A percentile compares a stretch with the other conserved stretches of the same genome.
Evolutionary conservation across 2,797 vertebrate species (phyloP).

Genomic region (Molossus molossus): DNA sequence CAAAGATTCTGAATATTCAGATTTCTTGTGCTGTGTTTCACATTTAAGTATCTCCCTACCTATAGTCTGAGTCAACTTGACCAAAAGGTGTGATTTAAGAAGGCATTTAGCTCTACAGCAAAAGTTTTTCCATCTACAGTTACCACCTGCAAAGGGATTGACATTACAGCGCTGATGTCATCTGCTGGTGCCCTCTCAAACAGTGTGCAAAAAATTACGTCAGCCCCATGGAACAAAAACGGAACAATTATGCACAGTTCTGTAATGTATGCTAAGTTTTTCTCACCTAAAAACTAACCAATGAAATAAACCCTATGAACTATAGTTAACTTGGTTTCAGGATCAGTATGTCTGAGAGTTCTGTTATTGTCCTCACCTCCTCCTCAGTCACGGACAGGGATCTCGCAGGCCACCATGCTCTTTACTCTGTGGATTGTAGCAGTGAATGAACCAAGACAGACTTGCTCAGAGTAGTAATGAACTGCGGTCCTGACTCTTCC

Average conservation of each 20-base stretch:
- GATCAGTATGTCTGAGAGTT: constrained; percentile 37
- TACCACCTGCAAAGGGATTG: not conserved
- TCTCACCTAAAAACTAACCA: constrained; percentile 62
- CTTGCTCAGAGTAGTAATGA: constrained; percentile 94
- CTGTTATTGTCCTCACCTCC: not conserved
- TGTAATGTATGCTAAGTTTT: constrained; percentile 8
- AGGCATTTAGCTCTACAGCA: not conserved
- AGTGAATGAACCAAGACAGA: constrained; percentile 96
- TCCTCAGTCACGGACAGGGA: constrained; percentile 75
- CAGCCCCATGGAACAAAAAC: not conserved
- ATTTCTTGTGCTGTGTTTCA: constrained; percentile 37
- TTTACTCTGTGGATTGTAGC: constrained; percentile 98
- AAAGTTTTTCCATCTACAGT: not conserved
- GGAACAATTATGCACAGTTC: not conserved
- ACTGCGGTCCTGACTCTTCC: not conserved
- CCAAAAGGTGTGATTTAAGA: constrained; percentile 23
- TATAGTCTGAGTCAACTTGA: not conserved
- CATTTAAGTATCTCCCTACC: not conserved
- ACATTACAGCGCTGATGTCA: not conserved
- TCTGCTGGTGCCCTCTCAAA: too few species aligned
- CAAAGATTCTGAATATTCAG: constrained; percentile 26
- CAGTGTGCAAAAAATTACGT: too few species aligned
- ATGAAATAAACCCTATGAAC: constrained; percentile 23
- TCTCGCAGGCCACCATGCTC: constrained; percentile 95
- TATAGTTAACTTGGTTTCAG: constrained; percentile 40